Percentiles rank a stretch among this genome's conserved stretches.
phyloP scores from a whole-genome alignment of 2,113 vertebrate genomes.

The Emydocephalus ijimae region DNA sequence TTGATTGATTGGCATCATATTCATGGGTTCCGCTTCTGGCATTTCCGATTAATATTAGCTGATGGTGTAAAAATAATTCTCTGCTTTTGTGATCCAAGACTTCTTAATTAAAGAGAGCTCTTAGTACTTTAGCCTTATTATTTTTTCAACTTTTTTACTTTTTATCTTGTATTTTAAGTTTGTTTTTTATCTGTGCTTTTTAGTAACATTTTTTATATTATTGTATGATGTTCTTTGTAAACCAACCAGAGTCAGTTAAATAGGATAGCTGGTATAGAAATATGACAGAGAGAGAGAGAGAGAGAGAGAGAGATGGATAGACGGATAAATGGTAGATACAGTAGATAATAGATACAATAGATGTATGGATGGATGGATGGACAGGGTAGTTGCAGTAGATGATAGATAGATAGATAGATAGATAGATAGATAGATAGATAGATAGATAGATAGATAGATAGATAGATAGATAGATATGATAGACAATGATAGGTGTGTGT shows the following conservation, averaged over 20 bases:
- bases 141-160: not conserved
- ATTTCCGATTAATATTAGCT: not conserved
- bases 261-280: not conserved
- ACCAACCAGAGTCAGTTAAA: not conserved
- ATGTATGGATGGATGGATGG: too few species aligned
- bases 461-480: too few species aligned
- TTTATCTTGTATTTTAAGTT: not conserved
- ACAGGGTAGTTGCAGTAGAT: too few species aligned
- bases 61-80: not conserved
- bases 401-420: too few species aligned
- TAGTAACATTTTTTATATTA: not conserved
- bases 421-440: too few species aligned
- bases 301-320: too few species aligned
- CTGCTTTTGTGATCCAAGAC: not conserved
- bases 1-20: not conserved
- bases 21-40: not conserved
- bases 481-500: too few species aligned
- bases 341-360: too few species aligned
- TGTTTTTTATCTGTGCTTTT: not conserved
- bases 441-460: too few species aligned
- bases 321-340: too few species aligned
- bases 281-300: too few species aligned
- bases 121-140: not conserved
- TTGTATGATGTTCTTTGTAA: not conserved
- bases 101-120: not conserved